phyloP scores from a whole-genome alignment of 1,140 invertebrate species.

The Myzus persicae region DNA sequence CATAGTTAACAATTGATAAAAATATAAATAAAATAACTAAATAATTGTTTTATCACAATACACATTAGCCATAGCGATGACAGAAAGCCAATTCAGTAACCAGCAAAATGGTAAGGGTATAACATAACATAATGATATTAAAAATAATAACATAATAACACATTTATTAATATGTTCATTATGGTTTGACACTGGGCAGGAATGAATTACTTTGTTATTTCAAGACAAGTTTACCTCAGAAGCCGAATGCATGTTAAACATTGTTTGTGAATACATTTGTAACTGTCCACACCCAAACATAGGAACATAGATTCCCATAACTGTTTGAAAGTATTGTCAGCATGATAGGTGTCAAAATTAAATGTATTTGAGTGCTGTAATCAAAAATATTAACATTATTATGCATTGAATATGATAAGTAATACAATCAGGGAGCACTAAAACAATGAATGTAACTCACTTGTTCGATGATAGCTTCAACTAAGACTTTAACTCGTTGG shows the following conservation, averaged over 20 bases:
- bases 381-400: constrained; percentile 34
- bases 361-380: constrained; percentile 67
- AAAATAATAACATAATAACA: too few relatives aligned
- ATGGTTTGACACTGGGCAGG: not conserved
- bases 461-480: constrained; percentile 21
- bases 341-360: constrained; percentile 67
- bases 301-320: constrained; percentile 69
- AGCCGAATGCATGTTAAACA: constrained; percentile 69
- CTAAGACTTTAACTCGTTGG: not conserved
- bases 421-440: too few relatives aligned
- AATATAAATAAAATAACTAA: not conserved
- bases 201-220: not conserved
- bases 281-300: constrained; percentile 65
- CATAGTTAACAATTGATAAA: not conserved
- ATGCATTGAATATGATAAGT: not conserved
- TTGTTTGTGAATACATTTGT: constrained; percentile 64
- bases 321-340: constrained; percentile 65
- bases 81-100: not conserved
- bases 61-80: not conserved
- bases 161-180: too few relatives aligned
- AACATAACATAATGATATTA: too few relatives aligned
- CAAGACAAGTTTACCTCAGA: constrained; percentile 65
- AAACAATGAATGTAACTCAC: not conserved
- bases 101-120: not conserved
- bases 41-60: not conserved